Base-by-base conservation (phyloP, 1,140 invertebrate genomes). In the Scaptomyza graminum region DNA sequence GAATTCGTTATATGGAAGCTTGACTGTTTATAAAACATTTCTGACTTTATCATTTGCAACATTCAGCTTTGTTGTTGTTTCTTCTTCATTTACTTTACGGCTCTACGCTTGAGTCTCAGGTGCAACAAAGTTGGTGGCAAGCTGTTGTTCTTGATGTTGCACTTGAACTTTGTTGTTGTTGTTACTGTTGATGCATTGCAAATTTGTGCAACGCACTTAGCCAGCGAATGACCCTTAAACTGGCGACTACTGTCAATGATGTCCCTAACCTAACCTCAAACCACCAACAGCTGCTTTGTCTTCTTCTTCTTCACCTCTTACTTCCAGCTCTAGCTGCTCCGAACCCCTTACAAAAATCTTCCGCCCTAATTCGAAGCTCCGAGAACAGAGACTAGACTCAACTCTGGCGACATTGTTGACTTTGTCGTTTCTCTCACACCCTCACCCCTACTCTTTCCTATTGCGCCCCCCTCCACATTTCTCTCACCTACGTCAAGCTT, bases 171-270 rank as follows among this genome's bases (percentile, higher is more conserved):
- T 52, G 47, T 28, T 52, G 28, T 52, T 52, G 31, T 52, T 11
- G 18, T 22, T 22, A 34, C 5, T 28, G 31, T 55, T 72, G 70
- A 62, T 37, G 56, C 70, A 52, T 75, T 76, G 51, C 74, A 71
- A 78, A 77, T 78, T 76, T 50, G 56, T 72, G 51, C 52, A 68
- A 70, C 47, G 73, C 73, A 75, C 71, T 73, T 73, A 69, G 66
- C 16, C 41, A 69, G 55, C 25, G 49, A 43, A 25, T 25, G 37
- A 50, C 43, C 60, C 47, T 41, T n/a, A 41, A 60, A 37, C 49
- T 18, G 59, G 25, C 50, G 41, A 34, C 31, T 54, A 34, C 31
- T 54, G 28, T 61, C 57, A 34, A 31, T 31, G 28, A 31, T 31
- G 28, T 31, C 28, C 2, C 1, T 6, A 67, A n/a, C 39, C 41